Evolutionary conservation across 2,797 vertebrate species (phyloP).

Genomic region (Hemitrygon akajei): DNA sequence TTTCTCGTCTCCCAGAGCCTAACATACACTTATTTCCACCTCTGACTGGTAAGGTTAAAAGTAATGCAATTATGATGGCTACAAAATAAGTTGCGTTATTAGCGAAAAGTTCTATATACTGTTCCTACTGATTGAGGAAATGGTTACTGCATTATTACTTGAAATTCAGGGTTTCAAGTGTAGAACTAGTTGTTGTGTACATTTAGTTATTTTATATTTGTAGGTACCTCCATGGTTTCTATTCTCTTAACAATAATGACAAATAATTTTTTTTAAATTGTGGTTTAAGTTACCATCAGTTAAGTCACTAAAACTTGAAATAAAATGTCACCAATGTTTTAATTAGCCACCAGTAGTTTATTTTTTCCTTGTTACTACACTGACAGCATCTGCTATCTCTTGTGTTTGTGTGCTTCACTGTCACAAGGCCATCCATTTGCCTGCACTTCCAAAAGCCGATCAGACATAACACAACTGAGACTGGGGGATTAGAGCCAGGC

Average conservation of each 20-base stretch:
- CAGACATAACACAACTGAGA: conserved; percentile 16
- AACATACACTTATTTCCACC: background rate
- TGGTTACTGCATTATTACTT: background rate
- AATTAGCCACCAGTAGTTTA: background rate
- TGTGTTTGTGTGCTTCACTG: background rate
- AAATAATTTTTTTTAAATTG: background rate
- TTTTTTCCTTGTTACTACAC: background rate
- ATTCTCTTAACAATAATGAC: too few species aligned
- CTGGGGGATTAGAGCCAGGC: background rate
- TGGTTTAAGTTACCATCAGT: background rate
- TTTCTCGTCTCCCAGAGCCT: background rate
- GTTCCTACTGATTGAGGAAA: background rate
- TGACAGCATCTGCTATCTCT: background rate
- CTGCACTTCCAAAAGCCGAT: background rate
- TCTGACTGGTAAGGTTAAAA: background rate
- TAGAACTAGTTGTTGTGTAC: too few species aligned
- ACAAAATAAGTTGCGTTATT: background rate
- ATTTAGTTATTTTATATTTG: background rate
- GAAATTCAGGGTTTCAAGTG: background rate
- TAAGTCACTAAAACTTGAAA: too few species aligned
- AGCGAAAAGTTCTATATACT: background rate
- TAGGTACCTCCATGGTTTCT: background rate
- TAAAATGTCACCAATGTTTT: background rate
- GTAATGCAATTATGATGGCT: background rate
- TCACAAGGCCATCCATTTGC: background rate